Percentiles rank a stretch among this genome's conserved stretches.
Conservation (phyloP, 2,888 invertebrate species). For the Philereme transversata region DNA sequence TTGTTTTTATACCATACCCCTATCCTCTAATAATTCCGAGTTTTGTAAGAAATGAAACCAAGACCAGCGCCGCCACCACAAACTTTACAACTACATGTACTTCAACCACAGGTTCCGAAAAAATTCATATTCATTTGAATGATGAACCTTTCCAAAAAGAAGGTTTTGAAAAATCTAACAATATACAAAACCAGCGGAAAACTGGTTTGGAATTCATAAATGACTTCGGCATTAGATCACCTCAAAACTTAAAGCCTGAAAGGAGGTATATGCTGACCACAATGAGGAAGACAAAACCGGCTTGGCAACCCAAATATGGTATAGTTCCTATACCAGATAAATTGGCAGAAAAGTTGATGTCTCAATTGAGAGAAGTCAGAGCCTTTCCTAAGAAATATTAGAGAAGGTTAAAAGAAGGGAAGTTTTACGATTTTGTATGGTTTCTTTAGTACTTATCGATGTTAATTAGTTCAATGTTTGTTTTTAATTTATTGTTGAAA, state of each 20-base stretch:
- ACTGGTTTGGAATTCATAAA: background rate
- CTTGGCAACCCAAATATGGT: slow-evolving; percentile 62
- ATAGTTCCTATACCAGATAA: slow-evolving; percentile 64
- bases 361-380: slow-evolving; percentile 49
- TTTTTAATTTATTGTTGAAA: too few species aligned
- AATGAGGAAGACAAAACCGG: slow-evolving; percentile 52
- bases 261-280: slow-evolving; percentile 51
- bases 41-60: slow-evolving; percentile 5
- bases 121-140: background rate
- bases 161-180: too few species aligned
- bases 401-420: background rate
- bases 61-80: too few species aligned
- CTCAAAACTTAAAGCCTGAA: slow-evolving; percentile 32
- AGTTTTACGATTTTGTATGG: background rate
- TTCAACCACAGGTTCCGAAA: slow-evolving; percentile 19
- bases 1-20: slow-evolving; percentile 52
- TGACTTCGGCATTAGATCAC: slow-evolving; percentile 7
- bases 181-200: background rate
- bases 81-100: slow-evolving; percentile 1
- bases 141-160: background rate
- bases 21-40: slow-evolving; percentile 44
- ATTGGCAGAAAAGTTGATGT: slow-evolving; percentile 57
- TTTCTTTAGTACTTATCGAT: too few species aligned
- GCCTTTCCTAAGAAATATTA: slow-evolving; percentile 30
- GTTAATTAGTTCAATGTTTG: too few species aligned